Conservation (phyloP, 2,113 vertebrate genomes). For the Conger conger region DNA sequence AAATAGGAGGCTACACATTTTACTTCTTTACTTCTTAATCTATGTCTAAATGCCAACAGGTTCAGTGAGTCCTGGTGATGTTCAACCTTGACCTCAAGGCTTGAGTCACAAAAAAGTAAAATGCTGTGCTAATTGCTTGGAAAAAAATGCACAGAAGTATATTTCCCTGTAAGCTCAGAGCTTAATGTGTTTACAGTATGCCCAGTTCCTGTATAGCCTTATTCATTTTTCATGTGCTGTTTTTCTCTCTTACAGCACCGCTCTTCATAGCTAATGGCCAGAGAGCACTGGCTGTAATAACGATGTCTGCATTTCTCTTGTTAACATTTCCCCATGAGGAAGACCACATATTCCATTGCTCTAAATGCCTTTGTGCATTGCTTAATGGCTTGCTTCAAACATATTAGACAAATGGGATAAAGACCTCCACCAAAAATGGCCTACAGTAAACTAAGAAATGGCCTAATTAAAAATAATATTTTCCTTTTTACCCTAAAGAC, state of each 20-base stretch:
- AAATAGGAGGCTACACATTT: neutral
- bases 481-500: neutral
- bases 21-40: neutral
- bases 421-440: neutral
- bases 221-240: constrained; percentile 12
- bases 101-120: neutral
- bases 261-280: neutral
- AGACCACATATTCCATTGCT: constrained; percentile 1
- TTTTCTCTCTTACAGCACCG: neutral
- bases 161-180: neutral
- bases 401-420: constrained; percentile 12
- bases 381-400: constrained; percentile 11
- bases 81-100: neutral
- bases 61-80: neutral
- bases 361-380: neutral
- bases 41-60: neutral
- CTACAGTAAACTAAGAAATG: neutral
- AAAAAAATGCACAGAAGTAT: neutral
- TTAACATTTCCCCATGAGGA: constrained; percentile 14
- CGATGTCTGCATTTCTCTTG: neutral
- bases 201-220: neutral
- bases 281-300: neutral
- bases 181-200: constrained; percentile 17
- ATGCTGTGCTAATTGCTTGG: neutral
- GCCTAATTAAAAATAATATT: neutral